Base-by-base conservation (phyloP, 2,888 invertebrate species). In the Phengaris alcon region DNA sequence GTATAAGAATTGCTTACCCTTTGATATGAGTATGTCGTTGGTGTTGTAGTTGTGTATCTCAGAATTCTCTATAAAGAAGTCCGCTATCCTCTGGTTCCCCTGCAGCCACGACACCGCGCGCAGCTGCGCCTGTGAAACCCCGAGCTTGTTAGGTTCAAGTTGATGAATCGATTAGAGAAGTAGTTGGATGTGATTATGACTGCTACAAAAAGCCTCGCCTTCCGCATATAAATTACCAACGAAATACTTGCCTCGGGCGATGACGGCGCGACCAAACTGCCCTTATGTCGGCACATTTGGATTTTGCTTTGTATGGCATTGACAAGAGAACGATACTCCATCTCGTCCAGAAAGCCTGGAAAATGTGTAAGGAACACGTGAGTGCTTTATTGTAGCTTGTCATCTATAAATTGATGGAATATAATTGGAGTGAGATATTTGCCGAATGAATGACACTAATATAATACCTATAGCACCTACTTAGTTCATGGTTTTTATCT, bases 291-390 rank as follows among this genome's bases (percentile, higher is more conserved):
- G 79, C 89, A 89, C 76, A 88, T 79, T 79, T 95, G 95, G 15
- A 95, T 92, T 79, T 93, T 93, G 59, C 93, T 93, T 75, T 95
- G 94, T 13, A 95, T 90, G 0, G 94, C 94, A 76, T 87, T 85
- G 73, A 94, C 87, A 3, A 95, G 82, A 57, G 94, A 84, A 4
- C 85, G 86, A 77, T 93, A 94, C 77, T 95, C 95, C 82, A 92
- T 90, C 81, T 95, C 95, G 78, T 95, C 95, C 0, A 95, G 84
- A 77, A 95, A 93, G 5, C 95, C 94, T 94, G 74, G 9, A 80
- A 77, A 6, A 44, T 8, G 9, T 9, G 3, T 35, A 51, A n/a
- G 12, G 64, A 52, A 9, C 52, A 52, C 12, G 12, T 0, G 10
- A 52, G 12, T 52, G 52, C 52, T 9, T 52, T 52, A 35, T 35